These are phyloP conservation scores for Heliocidaris tuberculata DNA, from an alignment of 35 echinoderm and acorn worm genomes.

Conservation along the genomic window DNA sequence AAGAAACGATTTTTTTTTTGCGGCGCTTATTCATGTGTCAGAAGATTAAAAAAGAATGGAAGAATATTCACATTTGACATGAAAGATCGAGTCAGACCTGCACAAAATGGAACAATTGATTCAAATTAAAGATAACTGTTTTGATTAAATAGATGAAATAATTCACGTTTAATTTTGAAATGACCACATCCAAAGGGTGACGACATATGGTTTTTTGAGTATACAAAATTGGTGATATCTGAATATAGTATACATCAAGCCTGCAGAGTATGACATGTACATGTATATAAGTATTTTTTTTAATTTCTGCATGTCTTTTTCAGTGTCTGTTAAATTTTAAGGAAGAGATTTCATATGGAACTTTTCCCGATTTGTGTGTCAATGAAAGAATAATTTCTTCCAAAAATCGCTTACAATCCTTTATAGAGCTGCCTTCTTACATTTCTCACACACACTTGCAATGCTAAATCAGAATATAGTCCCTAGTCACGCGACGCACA, in stretches of 20 bases:
- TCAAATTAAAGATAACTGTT: neutral
- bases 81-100: constrained; percentile 15
- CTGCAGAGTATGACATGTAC: neutral
- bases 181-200: neutral
- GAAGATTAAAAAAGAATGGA: neutral
- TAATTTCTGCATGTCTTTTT: neutral
- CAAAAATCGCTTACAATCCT: neutral
- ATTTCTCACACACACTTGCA: neutral
- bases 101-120: neutral
- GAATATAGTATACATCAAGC: neutral
- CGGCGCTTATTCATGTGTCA: neutral
- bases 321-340: neutral
- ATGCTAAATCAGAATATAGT: constrained; percentile 37
- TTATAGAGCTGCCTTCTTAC: neutral
- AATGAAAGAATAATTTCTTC: neutral
- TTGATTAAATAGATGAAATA: neutral
- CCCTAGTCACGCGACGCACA: constrained; percentile 24
- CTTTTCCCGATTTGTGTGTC: neutral
- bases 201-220: neutral
- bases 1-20: neutral
- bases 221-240: neutral
- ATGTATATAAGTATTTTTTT: neutral
- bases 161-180: neutral
- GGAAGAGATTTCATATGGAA: neutral
- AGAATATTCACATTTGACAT: constrained; percentile 3